Conservation (phyloP, 2,888 invertebrate genomes). For the Dryomyza anilis region DNA sequence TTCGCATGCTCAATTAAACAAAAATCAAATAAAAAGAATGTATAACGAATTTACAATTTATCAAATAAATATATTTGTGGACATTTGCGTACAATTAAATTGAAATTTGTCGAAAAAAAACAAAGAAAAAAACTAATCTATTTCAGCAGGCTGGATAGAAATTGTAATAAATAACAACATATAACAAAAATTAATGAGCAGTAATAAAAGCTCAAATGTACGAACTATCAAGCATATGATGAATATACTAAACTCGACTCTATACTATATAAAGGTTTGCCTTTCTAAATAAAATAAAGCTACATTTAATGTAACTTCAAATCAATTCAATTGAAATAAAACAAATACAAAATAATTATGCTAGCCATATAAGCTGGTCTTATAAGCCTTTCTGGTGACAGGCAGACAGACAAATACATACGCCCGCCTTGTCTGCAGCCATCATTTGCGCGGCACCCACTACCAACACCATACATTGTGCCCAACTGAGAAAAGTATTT, state of each 20-base stretch:
- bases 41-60: neutral
- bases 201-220: neutral
- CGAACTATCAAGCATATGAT: neutral
- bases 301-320: neutral
- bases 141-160: conserved; percentile 55
- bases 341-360: conserved; percentile 35
- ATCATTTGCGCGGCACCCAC: neutral
- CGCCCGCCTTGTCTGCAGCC: neutral
- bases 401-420: neutral
- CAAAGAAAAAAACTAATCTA: conserved; percentile 35
- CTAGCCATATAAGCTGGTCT: conserved; percentile 60
- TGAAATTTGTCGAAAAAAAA: neutral
- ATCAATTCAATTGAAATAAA: neutral
- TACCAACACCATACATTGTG: conserved; percentile 12
- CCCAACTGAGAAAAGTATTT: conserved; percentile 23
- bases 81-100: too few species aligned
- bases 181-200: neutral
- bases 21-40: neutral
- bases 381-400: conserved; percentile 47
- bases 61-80: too few species aligned
- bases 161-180: conserved; percentile 21
- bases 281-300: neutral
- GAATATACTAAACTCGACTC: neutral
- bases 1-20: too few species aligned
- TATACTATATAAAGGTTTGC: neutral